Percentiles rank a stretch among this genome's conserved stretches.
Evolutionary conservation across 2,888 invertebrate species (phyloP).

Genomic region (Gymnosoma rotundatum): DNA sequence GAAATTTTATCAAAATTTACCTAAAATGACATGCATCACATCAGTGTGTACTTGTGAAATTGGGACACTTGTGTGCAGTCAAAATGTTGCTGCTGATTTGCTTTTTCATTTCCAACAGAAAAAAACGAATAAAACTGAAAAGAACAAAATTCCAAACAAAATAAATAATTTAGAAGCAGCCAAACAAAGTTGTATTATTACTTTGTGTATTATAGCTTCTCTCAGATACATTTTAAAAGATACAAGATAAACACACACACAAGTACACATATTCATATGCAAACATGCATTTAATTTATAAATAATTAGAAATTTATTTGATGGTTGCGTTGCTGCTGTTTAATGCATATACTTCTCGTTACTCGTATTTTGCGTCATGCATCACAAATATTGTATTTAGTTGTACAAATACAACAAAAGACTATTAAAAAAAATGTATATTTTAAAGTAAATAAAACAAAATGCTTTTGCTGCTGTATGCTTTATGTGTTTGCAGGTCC

Average conservation of each 20-base stretch:
- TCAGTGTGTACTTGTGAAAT: slow-evolving; percentile 74
- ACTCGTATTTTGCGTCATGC: slow-evolving; percentile 27
- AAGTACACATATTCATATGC: neutral
- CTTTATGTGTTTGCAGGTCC: slow-evolving; percentile 1
- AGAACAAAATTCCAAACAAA: neutral
- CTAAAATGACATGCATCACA: slow-evolving; percentile 76
- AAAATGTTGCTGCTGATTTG: slow-evolving; percentile 28
- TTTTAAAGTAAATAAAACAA: slow-evolving; percentile 10
- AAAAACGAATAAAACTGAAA: slow-evolving; percentile 1
- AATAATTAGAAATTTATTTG: slow-evolving; percentile 35
- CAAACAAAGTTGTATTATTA: slow-evolving; percentile 8
- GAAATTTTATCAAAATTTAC: slow-evolving; percentile 30
- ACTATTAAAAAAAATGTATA: slow-evolving; percentile 7
- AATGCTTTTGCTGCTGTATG: slow-evolving; percentile 12
- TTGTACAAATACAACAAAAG: slow-evolving; percentile 16
- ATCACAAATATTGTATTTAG: slow-evolving; percentile 47
- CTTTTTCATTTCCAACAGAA: neutral
- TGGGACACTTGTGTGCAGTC: slow-evolving; percentile 82
- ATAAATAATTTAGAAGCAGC: slow-evolving; percentile 26
- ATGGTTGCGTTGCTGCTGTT: slow-evolving; percentile 24
- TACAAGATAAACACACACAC: slow-evolving; percentile 18
- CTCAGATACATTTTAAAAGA: slow-evolving; percentile 42
- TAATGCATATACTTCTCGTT: neutral
- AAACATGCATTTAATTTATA: slow-evolving; percentile 30
- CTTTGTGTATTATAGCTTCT: slow-evolving; percentile 19